Evolutionary conservation across 2,888 invertebrate species (phyloP), one percentile per base, ranked within the genome.

Genomic region (Lathronympha strigana): DNA sequence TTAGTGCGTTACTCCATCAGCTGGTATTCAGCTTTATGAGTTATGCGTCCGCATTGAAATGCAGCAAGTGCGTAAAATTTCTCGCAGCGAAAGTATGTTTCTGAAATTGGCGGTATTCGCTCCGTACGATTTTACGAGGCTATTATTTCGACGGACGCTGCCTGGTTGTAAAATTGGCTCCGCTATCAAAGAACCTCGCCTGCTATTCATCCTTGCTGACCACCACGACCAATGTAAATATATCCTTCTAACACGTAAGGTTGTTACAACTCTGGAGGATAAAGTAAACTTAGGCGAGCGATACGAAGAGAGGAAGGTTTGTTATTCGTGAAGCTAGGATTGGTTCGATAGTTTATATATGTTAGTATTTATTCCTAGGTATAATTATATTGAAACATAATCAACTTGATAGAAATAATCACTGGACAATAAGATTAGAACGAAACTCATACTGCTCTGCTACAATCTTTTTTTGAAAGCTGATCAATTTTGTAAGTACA

Each of bases 121-220:
- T 31, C 15, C 53, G 64, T 53, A 45, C 47, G 50, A 36, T 60
- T 64, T 64, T 64, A 64, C n/a, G 60, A 53, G 36, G 64, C 28
- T 53, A 64, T 64, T 64, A 64, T 64, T 58, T 60, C 55, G 60
- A 64, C 45, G 64, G 58, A 45, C 64, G 57, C 64, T 51, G 64
- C 33, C 33, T 33, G 58, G 51, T 43, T 64, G 64, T 64, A 58
- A 64, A 58, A 51, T 58, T 58, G 51, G 51, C 50, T 58, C 50
- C 17, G 33, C 47, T 58, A 63, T 63, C 57, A 43, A 63, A 40
- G 21, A 63, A 31, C 19, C 53, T 36, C n/a, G 53, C n/a, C 9
- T 9, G 23, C 19, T 23, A 47, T 47, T 47, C 47, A 47, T 23
- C 23, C 45, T 17, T 23, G 23, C 47, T 47, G 45, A n/a, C 23